phyloP scores from a whole-genome alignment of 2,888 invertebrate genomes.

The Orthonevra nobilis region DNA sequence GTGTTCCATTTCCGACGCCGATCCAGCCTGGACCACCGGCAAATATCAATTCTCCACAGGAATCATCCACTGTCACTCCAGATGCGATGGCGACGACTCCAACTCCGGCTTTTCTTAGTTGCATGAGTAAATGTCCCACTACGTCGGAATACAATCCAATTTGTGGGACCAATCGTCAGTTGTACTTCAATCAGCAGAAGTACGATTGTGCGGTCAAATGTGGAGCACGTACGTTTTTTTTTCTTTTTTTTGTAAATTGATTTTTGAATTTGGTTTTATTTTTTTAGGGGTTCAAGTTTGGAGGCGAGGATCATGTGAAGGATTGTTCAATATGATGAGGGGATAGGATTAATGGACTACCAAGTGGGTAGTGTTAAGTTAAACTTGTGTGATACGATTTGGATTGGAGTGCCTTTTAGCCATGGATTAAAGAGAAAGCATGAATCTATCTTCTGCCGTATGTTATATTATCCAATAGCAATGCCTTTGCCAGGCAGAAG shows the following conservation, averaged over 20 bases:
- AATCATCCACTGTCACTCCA: slow-evolving; percentile 67
- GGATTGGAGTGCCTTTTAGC: too few relatives aligned
- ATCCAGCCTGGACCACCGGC: slow-evolving; percentile 27
- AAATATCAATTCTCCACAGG: slow-evolving; percentile 3
- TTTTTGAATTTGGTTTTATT: not conserved
- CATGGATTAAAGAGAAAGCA: too few relatives aligned
- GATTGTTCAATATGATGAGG: slow-evolving; percentile 75
- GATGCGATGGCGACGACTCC: slow-evolving; percentile 72
- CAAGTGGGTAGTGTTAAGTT: too few relatives aligned
- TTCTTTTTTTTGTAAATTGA: not conserved
- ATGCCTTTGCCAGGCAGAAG: too few relatives aligned
- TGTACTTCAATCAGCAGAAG: slow-evolving; percentile 77
- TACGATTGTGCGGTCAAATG: slow-evolving; percentile 77
- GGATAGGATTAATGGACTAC: too few relatives aligned
- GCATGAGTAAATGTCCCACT: slow-evolving; percentile 76
- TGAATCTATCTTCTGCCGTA: too few relatives aligned
- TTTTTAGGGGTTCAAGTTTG: slow-evolving; percentile 76
- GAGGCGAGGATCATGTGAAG: slow-evolving; percentile 76
- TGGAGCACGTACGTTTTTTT: slow-evolving; percentile 76
- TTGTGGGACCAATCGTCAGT: slow-evolving; percentile 76
- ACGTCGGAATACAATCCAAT: slow-evolving; percentile 79
- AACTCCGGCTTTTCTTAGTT: slow-evolving; percentile 73
- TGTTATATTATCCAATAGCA: too few relatives aligned
- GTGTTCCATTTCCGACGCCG: slow-evolving; percentile 3
- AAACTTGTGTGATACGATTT: too few relatives aligned